Evolutionary conservation across 2,113 vertebrate genomes (phyloP), one percentile per base, ranked within the genome.

Genomic region (Gnathonemus echidnorhynchus): DNA sequence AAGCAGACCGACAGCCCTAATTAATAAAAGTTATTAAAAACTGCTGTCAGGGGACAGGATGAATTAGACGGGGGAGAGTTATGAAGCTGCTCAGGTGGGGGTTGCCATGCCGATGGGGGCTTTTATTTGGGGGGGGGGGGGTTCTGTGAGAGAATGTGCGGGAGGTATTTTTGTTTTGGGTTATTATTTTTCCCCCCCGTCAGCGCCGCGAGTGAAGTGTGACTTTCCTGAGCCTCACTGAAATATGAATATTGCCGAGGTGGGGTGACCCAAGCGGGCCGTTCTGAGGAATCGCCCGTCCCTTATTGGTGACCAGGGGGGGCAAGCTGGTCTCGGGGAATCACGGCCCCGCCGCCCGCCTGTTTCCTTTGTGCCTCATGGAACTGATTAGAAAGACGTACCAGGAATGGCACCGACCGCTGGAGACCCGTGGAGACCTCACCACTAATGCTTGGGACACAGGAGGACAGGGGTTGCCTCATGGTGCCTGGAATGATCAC

Each of bases 1-100:
- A 91, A 90, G 91, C 92, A 5, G 62, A 91, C 94, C 56, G 21
- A 93, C 95, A 94, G 93, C 92, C 92, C 93, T 92, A 91, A 92
- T 94, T 94, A 95, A 95, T 94, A 94, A 94, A 93, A 39, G 92
- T 89, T 90, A 92, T 48, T 89, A 91, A 92, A 94, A 89, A 24
- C 66, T 92, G 92, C 92, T 94, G 92, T 93, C 91, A 39, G 90
- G 88, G 90, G 92, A 91, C 85, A 27, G 92, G 89, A 88, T 80
- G 92, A 90, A 21, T 24, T 86, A 92, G 91, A 91, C 17, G 58
- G 1, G n/a, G 87, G 21, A 88, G 90, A 92, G 91, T 93, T 91
- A 93, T 92, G 89, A 91, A 91, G 91, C 92, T 84, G 39, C 92
- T 93, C 91, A 92, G 92, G 90, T 93, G 90, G 62, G 88, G 89